Conservation (phyloP, 2,113 vertebrate species). For the Hyla sarda region DNA sequence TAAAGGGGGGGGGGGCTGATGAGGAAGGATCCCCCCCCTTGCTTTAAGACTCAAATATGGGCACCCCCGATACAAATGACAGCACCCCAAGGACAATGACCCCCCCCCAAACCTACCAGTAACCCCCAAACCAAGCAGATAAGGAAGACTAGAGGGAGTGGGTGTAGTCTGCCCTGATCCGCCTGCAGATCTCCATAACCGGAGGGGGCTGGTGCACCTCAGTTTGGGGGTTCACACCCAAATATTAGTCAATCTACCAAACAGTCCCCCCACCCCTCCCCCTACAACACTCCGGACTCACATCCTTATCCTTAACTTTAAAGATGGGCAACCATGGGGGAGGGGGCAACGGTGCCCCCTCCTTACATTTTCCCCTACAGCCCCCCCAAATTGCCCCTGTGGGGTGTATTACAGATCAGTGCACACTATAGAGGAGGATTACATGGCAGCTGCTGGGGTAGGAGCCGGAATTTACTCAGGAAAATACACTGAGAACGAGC, state of each 20-base stretch:
- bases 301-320: background rate
- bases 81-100: slow-evolving; percentile 8
- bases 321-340: background rate
- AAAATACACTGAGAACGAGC: background rate
- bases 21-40: background rate
- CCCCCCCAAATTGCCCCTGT: background rate
- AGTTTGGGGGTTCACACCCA: slow-evolving; percentile 1
- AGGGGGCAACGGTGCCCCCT: too few species aligned
- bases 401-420: background rate
- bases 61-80: background rate
- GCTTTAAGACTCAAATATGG: too few species aligned
- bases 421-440: background rate
- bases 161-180: slow-evolving; percentile 42
- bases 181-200: background rate
- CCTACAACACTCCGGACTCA: background rate
- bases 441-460: slow-evolving; percentile 9
- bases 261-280: background rate
- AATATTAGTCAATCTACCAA: background rate
- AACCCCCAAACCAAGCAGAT: slow-evolving; percentile 43
- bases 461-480: background rate
- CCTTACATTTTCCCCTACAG: background rate
- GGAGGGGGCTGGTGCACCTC: background rate
- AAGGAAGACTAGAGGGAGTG: slow-evolving; percentile 51
- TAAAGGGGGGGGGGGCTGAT: background rate
- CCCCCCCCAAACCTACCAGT: background rate